Percentiles rank a stretch among this genome's conserved stretches.
Conservation (phyloP, 2,888 invertebrate genomes). For the Raillietiella orientalis region DNA sequence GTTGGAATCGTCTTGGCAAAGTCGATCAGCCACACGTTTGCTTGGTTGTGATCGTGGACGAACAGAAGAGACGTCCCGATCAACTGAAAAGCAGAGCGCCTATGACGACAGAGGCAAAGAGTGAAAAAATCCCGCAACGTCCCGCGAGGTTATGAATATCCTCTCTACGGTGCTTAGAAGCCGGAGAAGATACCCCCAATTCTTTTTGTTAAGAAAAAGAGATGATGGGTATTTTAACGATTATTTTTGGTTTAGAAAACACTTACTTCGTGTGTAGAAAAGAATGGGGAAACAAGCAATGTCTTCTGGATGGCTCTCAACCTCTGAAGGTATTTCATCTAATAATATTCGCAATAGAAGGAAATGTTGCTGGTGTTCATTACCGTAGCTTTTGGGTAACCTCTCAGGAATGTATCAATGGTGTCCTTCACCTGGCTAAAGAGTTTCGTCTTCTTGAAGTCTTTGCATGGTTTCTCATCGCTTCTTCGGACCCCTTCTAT, state of each 20-base stretch:
- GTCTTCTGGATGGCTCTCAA: slow-evolving; percentile 50
- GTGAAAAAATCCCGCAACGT: background rate
- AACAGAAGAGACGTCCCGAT: slow-evolving; percentile 80
- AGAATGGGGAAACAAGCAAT: slow-evolving; percentile 56
- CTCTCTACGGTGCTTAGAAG: too few species aligned
- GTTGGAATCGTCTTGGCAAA: slow-evolving; percentile 76
- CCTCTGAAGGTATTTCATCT: slow-evolving; percentile 53
- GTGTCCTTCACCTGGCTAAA: slow-evolving; percentile 38
- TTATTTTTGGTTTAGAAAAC: slow-evolving; percentile 1
- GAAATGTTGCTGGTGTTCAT: slow-evolving; percentile 12
- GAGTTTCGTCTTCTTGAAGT: slow-evolving; percentile 74
- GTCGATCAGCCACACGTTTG: slow-evolving; percentile 87
- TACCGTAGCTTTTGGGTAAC: slow-evolving; percentile 43
- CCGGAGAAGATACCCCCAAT: slow-evolving; percentile 10
- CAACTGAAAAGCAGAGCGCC: slow-evolving; percentile 21
- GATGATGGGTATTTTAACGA: background rate
- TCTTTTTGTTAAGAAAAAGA: background rate
- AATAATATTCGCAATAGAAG: slow-evolving; percentile 12
- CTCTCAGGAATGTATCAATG: slow-evolving; percentile 43
- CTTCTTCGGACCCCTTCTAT: slow-evolving; percentile 60
- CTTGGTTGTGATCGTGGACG: slow-evolving; percentile 60
- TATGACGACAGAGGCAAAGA: background rate
- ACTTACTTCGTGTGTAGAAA: slow-evolving; percentile 45
- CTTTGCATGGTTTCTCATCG: slow-evolving; percentile 68
- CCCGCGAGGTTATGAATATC: too few species aligned